Conservation (phyloP, 2,888 invertebrate genomes). For the Phlogophora meticulosa region DNA sequence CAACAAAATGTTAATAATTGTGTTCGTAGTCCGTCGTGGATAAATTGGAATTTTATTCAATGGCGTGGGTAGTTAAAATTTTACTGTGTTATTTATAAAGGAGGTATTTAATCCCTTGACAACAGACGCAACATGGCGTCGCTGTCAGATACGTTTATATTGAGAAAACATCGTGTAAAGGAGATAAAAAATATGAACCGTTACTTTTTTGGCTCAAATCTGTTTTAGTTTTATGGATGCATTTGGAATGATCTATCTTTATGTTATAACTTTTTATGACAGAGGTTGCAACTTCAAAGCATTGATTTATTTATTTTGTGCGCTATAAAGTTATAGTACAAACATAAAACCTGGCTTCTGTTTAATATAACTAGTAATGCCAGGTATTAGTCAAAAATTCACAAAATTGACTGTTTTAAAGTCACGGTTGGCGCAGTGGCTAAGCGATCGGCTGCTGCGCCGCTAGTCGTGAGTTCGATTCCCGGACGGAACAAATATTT, state of each 20-base stretch:
- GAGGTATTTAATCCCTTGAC: conserved; percentile 28
- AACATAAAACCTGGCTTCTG: too few relatives aligned
- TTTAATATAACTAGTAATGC: too few relatives aligned
- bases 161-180: conserved; percentile 30
- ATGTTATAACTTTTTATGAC: conserved; percentile 29
- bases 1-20: conserved; percentile 26
- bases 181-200: conserved; percentile 39
- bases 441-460: too few relatives aligned
- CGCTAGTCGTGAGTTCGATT: too few relatives aligned
- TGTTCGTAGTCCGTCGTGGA: conserved; percentile 9
- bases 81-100: conserved; percentile 32
- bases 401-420: too few relatives aligned
- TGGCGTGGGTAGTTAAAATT: conserved; percentile 33
- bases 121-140: conserved; percentile 16
- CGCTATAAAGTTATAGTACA: conserved; percentile 10
- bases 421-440: too few relatives aligned
- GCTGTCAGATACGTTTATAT: conserved; percentile 14
- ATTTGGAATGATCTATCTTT: conserved; percentile 37
- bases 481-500: too few relatives aligned
- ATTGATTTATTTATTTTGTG: conserved; percentile 22
- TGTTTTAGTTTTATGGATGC: conserved; percentile 45
- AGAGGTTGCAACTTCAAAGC: conserved; percentile 34
- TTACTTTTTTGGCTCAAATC: conserved; percentile 35
- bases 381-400: too few relatives aligned
- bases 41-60: conserved; percentile 34